Conservation (phyloP, 2,113 vertebrate species). For the Sakesphorus luctuosus region DNA sequence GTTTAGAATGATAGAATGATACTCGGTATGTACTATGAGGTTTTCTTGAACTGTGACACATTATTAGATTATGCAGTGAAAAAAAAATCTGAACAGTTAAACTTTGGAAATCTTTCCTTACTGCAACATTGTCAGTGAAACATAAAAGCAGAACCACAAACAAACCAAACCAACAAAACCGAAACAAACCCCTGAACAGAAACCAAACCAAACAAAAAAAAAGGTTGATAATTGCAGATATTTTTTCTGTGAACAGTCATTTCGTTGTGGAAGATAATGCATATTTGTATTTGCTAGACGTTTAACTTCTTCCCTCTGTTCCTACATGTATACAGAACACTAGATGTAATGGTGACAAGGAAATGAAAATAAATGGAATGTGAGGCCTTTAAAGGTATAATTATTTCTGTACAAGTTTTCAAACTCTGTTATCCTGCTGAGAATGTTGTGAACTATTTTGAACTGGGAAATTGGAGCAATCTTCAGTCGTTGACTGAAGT, state of each 20-base stretch:
- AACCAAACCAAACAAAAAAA: background rate
- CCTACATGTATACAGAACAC: background rate
- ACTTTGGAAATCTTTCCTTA: background rate
- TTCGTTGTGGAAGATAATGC: background rate
- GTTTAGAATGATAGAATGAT: background rate
- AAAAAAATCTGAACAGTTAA: background rate
- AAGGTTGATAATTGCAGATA: background rate
- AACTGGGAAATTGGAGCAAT: background rate
- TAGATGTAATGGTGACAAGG: background rate
- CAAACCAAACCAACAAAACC: background rate
- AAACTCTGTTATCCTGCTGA: background rate
- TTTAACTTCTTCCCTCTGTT: background rate
- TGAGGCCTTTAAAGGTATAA: background rate
- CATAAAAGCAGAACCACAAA: background rate
- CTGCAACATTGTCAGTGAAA: background rate
- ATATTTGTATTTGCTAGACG: accelerated
- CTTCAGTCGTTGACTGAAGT: background rate
- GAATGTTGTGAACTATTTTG: background rate
- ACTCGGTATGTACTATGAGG: background rate
- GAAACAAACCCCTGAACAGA: background rate
- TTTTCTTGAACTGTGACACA: background rate
- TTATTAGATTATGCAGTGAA: background rate
- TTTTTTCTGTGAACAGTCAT: background rate
- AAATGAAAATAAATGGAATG: background rate
- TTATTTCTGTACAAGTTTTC: background rate